Base-by-base conservation (phyloP, 2,113 vertebrate genomes). In the Pseudorhombus dupliciocellatus region DNA sequence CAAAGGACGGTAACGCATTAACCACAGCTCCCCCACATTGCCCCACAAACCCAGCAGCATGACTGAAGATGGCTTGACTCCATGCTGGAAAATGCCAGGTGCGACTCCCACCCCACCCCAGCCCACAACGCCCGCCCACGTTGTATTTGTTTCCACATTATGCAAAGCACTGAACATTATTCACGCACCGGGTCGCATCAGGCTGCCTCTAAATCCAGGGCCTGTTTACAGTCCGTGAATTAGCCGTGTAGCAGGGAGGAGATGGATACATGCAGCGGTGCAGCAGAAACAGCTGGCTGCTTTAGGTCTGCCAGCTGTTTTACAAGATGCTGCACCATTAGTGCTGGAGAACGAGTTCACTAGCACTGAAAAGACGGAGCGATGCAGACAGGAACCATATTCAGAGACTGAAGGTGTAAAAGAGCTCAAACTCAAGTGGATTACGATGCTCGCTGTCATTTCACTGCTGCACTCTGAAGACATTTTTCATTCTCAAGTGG, bases 1-100 rank as follows among this genome's bases (percentile, higher is more conserved):
- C 83, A 80, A 74, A 80, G 75, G 70, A 57, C 62, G 76, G 77
- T 81, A 80, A 84, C 79, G 73, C 63, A 65, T 16, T 63, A 30
- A 62, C 18, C 46, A n/a, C 25, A 52, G 66, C 57, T 62, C 18
- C 55, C 24, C 34, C 31, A 8, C 52, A 37, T 16, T 2, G 40
- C 67, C 53, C 65, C 52, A 73, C 42, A 57, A 58, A 78, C 31
- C 68, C 52, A 48, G 42, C 25, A 0, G 25, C 18, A 12, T 31
- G 40, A 78, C 5, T 70, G 75, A 72, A 71, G 56, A 58, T 54
- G 66, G 69, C 66, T 63, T 12, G 22, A 67, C 63, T 65, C 30
- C 28, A 7, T 7, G 26, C 40, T 66, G 75, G 63, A 70, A 70
- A 75, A 62, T 74, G 40, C 60, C 63, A 80, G 74, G 64, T 84